Percentiles rank a stretch among this genome's conserved stretches.
phyloP scores from a whole-genome alignment of 2,888 invertebrate species.

The Crepidodera aurea region DNA sequence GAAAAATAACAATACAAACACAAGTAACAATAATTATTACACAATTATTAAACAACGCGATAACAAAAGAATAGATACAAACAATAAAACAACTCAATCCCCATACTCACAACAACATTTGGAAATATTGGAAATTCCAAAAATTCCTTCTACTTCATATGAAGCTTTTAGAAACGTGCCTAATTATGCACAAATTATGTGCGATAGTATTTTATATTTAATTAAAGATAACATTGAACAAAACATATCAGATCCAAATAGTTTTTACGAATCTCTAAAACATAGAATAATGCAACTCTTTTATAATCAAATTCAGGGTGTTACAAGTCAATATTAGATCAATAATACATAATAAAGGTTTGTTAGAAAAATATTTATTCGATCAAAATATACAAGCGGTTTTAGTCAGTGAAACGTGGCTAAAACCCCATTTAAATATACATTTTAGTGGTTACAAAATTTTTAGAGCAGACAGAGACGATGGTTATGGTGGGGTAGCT shows the following conservation, averaged over 20 bases:
- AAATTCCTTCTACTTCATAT: not conserved
- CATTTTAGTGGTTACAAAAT: not conserved
- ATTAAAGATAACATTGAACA: not conserved
- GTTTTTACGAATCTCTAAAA: not conserved
- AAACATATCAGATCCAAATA: not conserved
- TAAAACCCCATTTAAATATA: not conserved
- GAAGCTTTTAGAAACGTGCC: not conserved
- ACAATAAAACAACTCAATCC: too few species aligned
- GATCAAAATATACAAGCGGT: too few species aligned
- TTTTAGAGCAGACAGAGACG: not conserved
- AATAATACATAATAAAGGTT: not conserved
- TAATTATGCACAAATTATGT: not conserved
- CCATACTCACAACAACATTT: too few species aligned
- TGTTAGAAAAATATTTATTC: too few species aligned
- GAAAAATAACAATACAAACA: not conserved
- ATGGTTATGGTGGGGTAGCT: not conserved
- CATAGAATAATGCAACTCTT: not conserved
- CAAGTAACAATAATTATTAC: too few species aligned
- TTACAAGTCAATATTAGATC: too few species aligned
- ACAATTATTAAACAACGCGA: too few species aligned
- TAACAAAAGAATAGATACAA: too few species aligned
- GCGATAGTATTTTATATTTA: not conserved
- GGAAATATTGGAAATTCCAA: not conserved
- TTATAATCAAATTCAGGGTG: not conserved
- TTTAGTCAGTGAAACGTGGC: not conserved